Evolutionary conservation across 2,888 invertebrate species (phyloP), one percentile per base, ranked within the genome.

Genomic region (Idaea aversata): DNA sequence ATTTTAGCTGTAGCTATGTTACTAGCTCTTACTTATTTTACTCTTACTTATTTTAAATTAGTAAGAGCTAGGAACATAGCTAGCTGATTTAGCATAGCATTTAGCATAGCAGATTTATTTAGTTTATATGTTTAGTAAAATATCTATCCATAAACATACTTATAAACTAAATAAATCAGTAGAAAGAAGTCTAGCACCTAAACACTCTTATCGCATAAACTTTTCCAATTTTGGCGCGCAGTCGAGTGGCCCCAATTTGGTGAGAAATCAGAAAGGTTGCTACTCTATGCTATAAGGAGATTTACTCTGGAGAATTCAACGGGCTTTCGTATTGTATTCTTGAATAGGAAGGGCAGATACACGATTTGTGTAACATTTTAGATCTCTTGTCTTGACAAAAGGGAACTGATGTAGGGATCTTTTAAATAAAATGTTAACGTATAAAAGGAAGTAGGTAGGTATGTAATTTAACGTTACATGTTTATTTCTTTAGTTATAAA

Each of bases 181-280:
- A 10, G 47, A 10, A 47, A 47, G 13, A 47, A 47, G 47, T 47
- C 47, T 47, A 59, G 59, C 34, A 5, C 34, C 16, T 16, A 59
- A 25, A 59, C 34, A 34, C 59, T 25, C 59, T 59, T 59, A 34
- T 59, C 65, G 70, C 67, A 69, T 67, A 76, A 85, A 85, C 77
- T 85, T 85, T 83, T 82, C 82, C 84, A 84, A 85, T 84, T 83
- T 82, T 63, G 70, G 74, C 74, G 10, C 10, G 74, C 75, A 73
- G 72, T 73, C 69, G 72, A 77, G 75, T 74, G 75, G 74, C 73
- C 75, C 67, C 72, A 68, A 69, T 67, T 61, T 64, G 65, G 66
- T 59, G 66, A 25, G 59, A 59, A 47, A 47, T 47, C 47, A 47
- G 47, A 47, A 10, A 47, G 47, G 47, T 47, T 10, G 7, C 47